phyloP scores from a whole-genome alignment of 1,140 invertebrate genomes.

The Alviniconcha marisindica region DNA sequence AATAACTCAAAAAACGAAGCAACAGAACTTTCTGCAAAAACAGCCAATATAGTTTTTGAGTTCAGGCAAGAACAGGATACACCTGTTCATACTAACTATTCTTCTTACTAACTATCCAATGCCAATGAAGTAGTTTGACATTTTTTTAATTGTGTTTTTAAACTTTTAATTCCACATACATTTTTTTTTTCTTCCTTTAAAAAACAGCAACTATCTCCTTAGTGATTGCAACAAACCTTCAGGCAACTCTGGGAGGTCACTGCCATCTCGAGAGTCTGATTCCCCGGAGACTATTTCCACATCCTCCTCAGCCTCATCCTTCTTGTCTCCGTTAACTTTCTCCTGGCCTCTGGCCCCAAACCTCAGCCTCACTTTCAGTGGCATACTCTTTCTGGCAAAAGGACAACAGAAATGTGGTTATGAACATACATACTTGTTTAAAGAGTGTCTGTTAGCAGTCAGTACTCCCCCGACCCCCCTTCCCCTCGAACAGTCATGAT shows the following conservation, averaged over 20 bases:
- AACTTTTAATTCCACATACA: too few species aligned
- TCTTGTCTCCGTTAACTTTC: constrained; percentile 16
- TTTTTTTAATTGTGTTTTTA: too few species aligned
- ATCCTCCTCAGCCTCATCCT: constrained; percentile 30
- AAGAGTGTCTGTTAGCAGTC: background rate
- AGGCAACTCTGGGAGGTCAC: constrained; percentile 43
- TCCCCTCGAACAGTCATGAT: background rate
- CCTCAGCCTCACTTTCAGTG: constrained; percentile 21
- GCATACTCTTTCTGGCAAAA: constrained; percentile 27
- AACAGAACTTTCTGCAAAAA: too few species aligned
- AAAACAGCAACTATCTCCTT: too few species aligned
- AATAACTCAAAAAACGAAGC: too few species aligned
- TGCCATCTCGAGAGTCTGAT: constrained; percentile 28
- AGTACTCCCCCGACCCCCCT: background rate
- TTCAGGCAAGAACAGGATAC: too few species aligned
- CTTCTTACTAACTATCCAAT: background rate
- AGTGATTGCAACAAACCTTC: constrained; percentile 54
- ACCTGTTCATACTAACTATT: background rate
- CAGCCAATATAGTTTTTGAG: too few species aligned
- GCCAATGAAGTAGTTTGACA: background rate
- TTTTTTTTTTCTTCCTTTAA: too few species aligned
- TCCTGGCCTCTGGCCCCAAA: constrained; percentile 6
- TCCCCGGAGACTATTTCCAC: constrained; percentile 6
- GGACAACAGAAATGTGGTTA: too few species aligned
- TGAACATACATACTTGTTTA: background rate